Conservation (phyloP, 2,888 invertebrate species). For the Dione juno region DNA sequence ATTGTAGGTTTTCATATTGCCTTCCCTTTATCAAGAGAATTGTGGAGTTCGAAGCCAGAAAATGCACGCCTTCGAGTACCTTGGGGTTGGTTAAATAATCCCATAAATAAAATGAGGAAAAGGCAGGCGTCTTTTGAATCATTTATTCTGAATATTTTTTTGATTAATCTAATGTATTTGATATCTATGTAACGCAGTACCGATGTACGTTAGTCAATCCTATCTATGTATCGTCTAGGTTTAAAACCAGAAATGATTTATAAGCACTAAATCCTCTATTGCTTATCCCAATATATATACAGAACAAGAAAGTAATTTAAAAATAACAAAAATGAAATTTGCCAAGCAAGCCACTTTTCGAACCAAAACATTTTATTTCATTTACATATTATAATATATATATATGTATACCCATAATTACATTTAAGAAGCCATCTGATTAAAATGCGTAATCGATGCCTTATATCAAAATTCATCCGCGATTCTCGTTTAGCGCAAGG, state of each 20-base stretch:
- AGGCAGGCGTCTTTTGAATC: neutral
- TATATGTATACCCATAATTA: slow-evolving; percentile 49
- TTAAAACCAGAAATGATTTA: too few relatives aligned
- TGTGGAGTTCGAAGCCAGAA: slow-evolving; percentile 43
- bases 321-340: too few relatives aligned
- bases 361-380: neutral
- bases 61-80: slow-evolving; percentile 38
- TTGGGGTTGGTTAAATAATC: slow-evolving; percentile 28
- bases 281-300: too few relatives aligned
- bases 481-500: slow-evolving; percentile 44
- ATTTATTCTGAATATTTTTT: slow-evolving; percentile 7
- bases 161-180: slow-evolving; percentile 2
- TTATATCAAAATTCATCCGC: slow-evolving; percentile 54
- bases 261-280: too few relatives aligned
- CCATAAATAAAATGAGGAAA: slow-evolving; percentile 13
- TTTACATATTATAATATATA: neutral
- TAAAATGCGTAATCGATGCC: slow-evolving; percentile 68
- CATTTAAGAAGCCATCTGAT: slow-evolving; percentile 60
- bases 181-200: neutral
- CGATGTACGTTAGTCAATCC: too few relatives aligned
- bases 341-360: neutral
- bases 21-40: slow-evolving; percentile 44
- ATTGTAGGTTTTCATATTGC: slow-evolving; percentile 53
- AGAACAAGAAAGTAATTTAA: too few relatives aligned
- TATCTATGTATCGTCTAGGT: too few relatives aligned